Evolutionary conservation across 2,113 vertebrate genomes (phyloP).

Genomic region (Ptyas mucosa): DNA sequence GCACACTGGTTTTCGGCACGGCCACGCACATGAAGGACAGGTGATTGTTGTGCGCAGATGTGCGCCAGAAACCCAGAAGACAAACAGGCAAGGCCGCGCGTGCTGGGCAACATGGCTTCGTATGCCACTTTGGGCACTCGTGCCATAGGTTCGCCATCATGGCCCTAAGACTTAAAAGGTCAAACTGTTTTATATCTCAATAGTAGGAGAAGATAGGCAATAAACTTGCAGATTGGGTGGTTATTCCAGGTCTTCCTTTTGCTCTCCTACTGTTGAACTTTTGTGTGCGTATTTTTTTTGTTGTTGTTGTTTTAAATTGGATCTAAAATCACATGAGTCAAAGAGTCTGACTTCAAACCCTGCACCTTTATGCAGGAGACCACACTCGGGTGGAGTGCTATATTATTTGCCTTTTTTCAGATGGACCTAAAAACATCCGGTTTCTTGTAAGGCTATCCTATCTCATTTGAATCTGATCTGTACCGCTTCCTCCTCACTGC

Average conservation of each 20-base stretch:
- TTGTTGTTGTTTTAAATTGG: neutral
- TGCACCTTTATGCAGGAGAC: neutral
- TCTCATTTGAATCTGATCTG: neutral
- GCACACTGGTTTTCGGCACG: too few relatives aligned
- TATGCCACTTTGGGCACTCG: too few relatives aligned
- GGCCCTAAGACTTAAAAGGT: neutral
- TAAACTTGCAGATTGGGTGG: neutral
- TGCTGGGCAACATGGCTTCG: too few relatives aligned
- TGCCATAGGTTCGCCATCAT: too few relatives aligned
- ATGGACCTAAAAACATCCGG: neutral
- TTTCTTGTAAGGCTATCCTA: neutral
- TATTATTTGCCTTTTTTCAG: neutral
- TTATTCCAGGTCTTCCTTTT: neutral
- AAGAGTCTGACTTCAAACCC: neutral
- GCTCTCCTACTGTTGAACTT: neutral
- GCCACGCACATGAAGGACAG: too few relatives aligned
- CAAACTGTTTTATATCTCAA: neutral
- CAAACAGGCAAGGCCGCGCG: too few relatives aligned
- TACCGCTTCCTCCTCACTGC: neutral
- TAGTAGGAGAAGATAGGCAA: neutral
- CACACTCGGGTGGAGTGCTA: neutral
- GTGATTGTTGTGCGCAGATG: too few relatives aligned
- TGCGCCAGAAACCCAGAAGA: too few relatives aligned
- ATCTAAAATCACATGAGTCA: neutral
- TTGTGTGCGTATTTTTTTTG: neutral